phyloP scores from a whole-genome alignment of 2,888 invertebrate genomes.

The Stenichneumon culpator region DNA sequence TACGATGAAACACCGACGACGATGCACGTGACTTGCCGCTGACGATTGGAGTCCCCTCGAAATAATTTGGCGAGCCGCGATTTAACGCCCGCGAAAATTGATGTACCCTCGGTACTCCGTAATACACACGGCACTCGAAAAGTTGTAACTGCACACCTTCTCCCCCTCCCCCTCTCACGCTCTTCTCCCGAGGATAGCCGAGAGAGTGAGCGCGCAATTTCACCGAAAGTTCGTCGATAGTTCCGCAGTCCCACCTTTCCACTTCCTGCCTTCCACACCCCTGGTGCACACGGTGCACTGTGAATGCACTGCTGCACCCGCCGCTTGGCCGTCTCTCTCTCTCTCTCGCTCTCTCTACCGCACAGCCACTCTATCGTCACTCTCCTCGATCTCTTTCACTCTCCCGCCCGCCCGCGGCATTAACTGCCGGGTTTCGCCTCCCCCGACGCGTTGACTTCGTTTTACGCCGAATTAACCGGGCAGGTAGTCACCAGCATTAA shows the following conservation, averaged over 20 bases:
- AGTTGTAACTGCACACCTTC: slow-evolving; percentile 58
- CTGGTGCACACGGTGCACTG: slow-evolving; percentile 64
- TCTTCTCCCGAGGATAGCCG: slow-evolving; percentile 51
- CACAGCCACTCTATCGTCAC: slow-evolving; percentile 8
- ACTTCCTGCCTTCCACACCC: slow-evolving; percentile 69
- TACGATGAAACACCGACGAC: slow-evolving; percentile 25
- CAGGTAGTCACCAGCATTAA: slow-evolving; percentile 53
- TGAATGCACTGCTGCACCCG: slow-evolving; percentile 62
- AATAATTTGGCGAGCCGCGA: slow-evolving; percentile 3
- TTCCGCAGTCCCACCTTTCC: slow-evolving; percentile 70
- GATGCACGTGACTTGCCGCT: slow-evolving; percentile 50
- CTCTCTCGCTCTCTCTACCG: not conserved
- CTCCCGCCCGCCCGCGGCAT: slow-evolving; percentile 30
- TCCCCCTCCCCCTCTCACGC: not conserved
- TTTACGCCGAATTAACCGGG: slow-evolving; percentile 63
- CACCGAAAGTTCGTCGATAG: slow-evolving; percentile 69
- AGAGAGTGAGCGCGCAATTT: slow-evolving; percentile 69
- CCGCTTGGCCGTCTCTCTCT: slow-evolving; percentile 19
- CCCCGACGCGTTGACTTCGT: slow-evolving; percentile 49
- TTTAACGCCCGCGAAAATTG: not conserved
- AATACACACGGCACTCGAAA: slow-evolving; percentile 54
- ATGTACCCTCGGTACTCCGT: not conserved
- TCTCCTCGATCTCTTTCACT: slow-evolving; percentile 30
- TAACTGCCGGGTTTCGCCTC: slow-evolving; percentile 40
- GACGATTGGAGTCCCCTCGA: slow-evolving; percentile 26